Conservation (phyloP, 2,113 vertebrate genomes). For the Athene cunicularia region DNA sequence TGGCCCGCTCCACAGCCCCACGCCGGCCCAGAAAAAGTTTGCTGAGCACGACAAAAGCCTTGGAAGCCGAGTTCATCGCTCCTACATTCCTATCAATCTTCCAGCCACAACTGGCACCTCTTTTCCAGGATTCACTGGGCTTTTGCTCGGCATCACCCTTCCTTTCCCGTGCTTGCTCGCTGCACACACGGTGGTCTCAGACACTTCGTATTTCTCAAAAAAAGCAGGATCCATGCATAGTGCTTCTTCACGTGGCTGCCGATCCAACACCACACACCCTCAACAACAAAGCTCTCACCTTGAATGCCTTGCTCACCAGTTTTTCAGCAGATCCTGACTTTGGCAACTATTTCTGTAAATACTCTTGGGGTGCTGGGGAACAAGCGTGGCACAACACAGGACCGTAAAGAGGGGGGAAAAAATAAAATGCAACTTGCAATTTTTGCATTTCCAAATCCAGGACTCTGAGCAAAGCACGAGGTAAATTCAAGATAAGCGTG, state of each 20-base stretch:
- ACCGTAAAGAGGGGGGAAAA: accelerated
- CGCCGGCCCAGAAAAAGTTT: background rate
- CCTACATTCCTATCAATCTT: background rate
- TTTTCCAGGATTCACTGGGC: background rate
- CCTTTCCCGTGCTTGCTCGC: background rate
- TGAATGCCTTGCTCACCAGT: background rate
- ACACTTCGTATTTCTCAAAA: accelerated
- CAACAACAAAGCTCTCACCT: background rate
- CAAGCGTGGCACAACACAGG: background rate
- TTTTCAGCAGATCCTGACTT: background rate
- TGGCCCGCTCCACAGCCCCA: background rate
- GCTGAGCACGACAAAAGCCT: background rate
- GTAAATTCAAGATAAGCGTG: background rate
- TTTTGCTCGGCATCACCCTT: background rate
- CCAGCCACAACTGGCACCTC: background rate
- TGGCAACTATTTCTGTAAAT: background rate
- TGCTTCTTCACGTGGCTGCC: background rate
- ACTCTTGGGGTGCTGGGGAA: background rate
- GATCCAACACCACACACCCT: background rate
- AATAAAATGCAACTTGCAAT: background rate
- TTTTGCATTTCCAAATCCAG: background rate
- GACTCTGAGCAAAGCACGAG: background rate
- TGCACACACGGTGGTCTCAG: accelerated
- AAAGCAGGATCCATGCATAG: accelerated
- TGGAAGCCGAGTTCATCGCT: background rate